Evolutionary conservation across 1,140 invertebrate species (phyloP).

Genomic region (Drosophila auraria): DNA sequence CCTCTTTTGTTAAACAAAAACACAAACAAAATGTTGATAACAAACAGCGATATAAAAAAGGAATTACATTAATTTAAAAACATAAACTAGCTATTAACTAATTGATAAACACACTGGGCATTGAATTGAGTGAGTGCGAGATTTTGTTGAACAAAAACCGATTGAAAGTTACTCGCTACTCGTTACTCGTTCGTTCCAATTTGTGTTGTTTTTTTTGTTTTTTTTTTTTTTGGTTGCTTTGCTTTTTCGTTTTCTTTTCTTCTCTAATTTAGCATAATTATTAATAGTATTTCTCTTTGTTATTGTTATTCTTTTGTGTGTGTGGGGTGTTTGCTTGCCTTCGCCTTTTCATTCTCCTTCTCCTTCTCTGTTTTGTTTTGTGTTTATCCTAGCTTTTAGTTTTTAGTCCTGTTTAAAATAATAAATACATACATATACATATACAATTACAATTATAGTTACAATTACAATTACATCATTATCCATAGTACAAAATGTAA

Average conservation of each 20-base stretch:
- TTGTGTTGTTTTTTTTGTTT: conserved; percentile 14
- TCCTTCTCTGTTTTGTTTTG: conserved; percentile 37
- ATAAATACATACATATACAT: conserved; percentile 82
- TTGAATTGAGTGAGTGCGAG: conserved; percentile 18
- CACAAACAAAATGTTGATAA: conserved; percentile 61
- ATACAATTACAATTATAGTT: conserved; percentile 76
- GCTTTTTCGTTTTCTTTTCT: conserved; percentile 41
- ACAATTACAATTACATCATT: conserved; percentile 81
- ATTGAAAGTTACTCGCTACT: conserved; percentile 23
- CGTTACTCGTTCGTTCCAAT: conserved; percentile 19
- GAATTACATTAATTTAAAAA: conserved; percentile 27
- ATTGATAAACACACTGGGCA: conserved; percentile 61
- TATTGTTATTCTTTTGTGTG: conserved; percentile 43
- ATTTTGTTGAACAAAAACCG: conserved; percentile 22
- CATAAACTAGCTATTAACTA: conserved; percentile 56
- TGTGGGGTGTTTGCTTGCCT: conserved; percentile 22
- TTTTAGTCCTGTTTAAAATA: conserved; percentile 76
- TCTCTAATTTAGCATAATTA: conserved; percentile 69
- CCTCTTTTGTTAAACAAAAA: conserved; percentile 48
- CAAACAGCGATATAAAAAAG: conserved; percentile 40
- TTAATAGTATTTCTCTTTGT: conserved; percentile 52
- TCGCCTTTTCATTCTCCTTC: neutral
- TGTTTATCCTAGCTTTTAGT: conserved; percentile 55
- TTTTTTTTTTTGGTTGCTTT: conserved; percentile 71
- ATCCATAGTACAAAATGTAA: conserved; percentile 84